Base-by-base conservation (phyloP, 2,113 vertebrate genomes). In the Nycticryphes semicollaris region DNA sequence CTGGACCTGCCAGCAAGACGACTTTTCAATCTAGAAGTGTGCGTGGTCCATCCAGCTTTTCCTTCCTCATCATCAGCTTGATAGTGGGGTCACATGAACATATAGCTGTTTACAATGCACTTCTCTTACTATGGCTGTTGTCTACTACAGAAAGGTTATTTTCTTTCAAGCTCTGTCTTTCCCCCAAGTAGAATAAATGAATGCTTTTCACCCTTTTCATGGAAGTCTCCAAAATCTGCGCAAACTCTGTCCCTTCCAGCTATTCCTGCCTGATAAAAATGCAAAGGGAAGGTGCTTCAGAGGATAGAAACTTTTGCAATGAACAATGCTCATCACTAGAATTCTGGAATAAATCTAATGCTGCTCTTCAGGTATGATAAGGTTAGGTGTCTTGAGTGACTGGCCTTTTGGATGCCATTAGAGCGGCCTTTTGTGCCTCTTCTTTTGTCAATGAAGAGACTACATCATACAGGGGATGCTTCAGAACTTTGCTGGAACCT, bases 401-500 rank as follows among this genome's bases (percentile, higher is more conserved):
- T 43, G 30, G 9, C 25, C n/a, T 14, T 76, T 72, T 79, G 48
- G 39, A 10, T 39, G 39, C 39, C 39, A 39, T 39, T 39, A 39
- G 12, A 39, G 39, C 39, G 12, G 39, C 12, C 39, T 39, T 39
- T 39, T 39, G 9, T 0, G 0, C 14, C 24, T 22, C 13, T 72
- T 57, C 12, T 77, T 84, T 78, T 75, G 23, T 74, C 56, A 64
- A 16, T 68, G 66, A 50, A 72, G 43, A 89, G 37, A 35, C 15
- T 70, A 24, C 22, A 16, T 87, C 37, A 47, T 85, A 27, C 35
- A 73, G 39, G 11, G 13, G 2, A 59, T 75, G n/a, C 67, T 54
- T 59, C 51, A 33, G 47, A 91, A 67, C 12, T 28, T 50, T 70
- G 8, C 24, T 84, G 48, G 31, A 89, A 76, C 27, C 33, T 45